phyloP scores from a whole-genome alignment of 1,140 invertebrate genomes.

The Bombus fervidus region DNA sequence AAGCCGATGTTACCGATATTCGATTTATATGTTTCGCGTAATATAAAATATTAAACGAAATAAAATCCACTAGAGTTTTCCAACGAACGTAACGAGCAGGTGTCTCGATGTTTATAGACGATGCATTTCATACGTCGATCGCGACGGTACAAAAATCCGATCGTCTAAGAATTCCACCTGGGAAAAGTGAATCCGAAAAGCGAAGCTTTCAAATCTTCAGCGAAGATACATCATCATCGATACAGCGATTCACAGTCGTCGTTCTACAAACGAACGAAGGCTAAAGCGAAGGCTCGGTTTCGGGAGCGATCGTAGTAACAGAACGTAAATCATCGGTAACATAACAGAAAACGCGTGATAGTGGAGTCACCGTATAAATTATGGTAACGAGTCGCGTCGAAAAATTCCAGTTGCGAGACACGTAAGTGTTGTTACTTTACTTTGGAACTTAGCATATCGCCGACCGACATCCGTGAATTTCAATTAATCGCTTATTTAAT shows the following conservation, averaged over 20 bases:
- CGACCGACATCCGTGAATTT: slow-evolving; percentile 12
- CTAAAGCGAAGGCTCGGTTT: neutral
- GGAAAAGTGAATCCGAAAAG: neutral
- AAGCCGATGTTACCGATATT: no score
- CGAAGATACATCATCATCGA: neutral
- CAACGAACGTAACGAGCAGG: neutral
- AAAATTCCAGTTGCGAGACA: slow-evolving; percentile 17
- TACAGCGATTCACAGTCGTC: neutral
- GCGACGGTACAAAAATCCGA: neutral
- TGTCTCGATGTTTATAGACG: neutral
- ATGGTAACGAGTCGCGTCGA: slow-evolving; percentile 12
- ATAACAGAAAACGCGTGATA: slow-evolving; percentile 26
- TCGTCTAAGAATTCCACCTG: neutral
- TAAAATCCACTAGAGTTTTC: neutral
- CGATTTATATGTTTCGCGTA: no score
- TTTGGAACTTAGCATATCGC: slow-evolving; percentile 10
- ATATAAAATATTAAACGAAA: no score
- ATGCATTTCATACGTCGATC: neutral
- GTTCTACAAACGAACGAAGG: neutral
- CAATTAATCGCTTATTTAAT: neutral
- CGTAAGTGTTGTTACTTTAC: slow-evolving; percentile 22
- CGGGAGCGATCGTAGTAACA: neutral
- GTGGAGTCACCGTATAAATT: slow-evolving; percentile 20
- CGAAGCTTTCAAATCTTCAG: neutral
- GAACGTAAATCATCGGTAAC: slow-evolving; percentile 31